phyloP scores from a whole-genome alignment of 2,888 invertebrate genomes.

The Macrosiphum euphorbiae region DNA sequence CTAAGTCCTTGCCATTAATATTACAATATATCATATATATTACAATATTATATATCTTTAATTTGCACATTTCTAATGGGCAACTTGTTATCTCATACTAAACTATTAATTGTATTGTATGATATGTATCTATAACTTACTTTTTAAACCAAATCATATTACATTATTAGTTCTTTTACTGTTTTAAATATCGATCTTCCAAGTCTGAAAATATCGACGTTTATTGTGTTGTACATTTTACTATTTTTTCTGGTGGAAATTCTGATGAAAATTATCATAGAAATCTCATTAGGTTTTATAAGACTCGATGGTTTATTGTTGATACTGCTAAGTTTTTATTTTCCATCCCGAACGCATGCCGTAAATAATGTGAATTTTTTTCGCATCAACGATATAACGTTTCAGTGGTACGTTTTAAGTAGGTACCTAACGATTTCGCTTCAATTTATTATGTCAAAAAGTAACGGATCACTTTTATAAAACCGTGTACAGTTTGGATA shows the following conservation, averaged over 20 bases:
- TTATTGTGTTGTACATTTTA: background rate
- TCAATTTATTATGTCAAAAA: conserved; percentile 4
- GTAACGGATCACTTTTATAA: background rate
- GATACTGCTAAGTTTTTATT: background rate
- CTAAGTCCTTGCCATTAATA: background rate
- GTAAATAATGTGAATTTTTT: background rate
- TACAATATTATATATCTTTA: too few species aligned
- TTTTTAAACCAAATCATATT: background rate
- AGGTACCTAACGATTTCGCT: background rate
- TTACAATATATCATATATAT: too few species aligned
- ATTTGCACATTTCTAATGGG: background rate
- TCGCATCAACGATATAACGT: background rate
- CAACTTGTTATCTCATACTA: background rate
- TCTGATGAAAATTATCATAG: background rate
- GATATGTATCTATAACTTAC: too few species aligned
- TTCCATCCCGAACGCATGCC: background rate
- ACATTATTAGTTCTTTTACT: background rate
- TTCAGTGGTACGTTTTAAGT: background rate
- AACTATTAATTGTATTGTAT: background rate
- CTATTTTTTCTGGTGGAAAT: background rate
- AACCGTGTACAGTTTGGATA: background rate
- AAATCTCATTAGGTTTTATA: background rate
- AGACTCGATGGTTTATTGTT: background rate
- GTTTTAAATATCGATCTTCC: background rate
- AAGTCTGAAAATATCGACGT: background rate